Conservation (phyloP, 2,888 invertebrate genomes). For the Gymnosoma rotundatum region DNA sequence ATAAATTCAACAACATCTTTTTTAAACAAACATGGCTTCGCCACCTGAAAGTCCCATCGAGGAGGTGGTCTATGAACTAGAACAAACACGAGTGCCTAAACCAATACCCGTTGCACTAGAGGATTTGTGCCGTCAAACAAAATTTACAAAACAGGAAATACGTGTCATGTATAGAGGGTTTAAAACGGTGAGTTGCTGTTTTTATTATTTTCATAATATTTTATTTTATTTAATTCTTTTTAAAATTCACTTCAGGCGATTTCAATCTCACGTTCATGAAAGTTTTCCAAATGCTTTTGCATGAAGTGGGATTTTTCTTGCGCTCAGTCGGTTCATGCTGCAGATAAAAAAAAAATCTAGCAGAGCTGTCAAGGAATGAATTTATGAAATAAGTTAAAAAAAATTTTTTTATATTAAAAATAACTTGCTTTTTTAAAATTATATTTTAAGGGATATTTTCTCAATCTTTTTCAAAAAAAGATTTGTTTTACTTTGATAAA, state of each 20-base stretch:
- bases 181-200: constrained; percentile 84
- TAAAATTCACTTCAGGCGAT: constrained; percentile 22
- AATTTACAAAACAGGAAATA: constrained; percentile 97
- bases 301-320: not conserved
- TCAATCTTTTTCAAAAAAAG: too few relatives aligned
- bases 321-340: constrained; percentile 4
- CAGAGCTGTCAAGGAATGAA: constrained; percentile 19
- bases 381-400: not conserved
- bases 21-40: constrained; percentile 86
- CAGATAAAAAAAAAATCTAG: constrained; percentile 6
- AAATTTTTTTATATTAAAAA: not conserved
- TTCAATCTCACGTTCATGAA: not conserved
- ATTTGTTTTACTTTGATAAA: too few relatives aligned
- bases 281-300: constrained; percentile 26
- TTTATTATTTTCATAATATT: not conserved
- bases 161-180: constrained; percentile 98
- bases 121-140: constrained; percentile 95
- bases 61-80: constrained; percentile 93
- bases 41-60: constrained; percentile 94
- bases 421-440: not conserved
- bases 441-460: too few relatives aligned
- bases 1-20: constrained; percentile 7
- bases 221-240: constrained; percentile 29
- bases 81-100: constrained; percentile 89
- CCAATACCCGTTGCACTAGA: constrained; percentile 93